phyloP scores from a whole-genome alignment of 2,113 vertebrate genomes.

The Rhegmatorhina hoffmannsi region DNA sequence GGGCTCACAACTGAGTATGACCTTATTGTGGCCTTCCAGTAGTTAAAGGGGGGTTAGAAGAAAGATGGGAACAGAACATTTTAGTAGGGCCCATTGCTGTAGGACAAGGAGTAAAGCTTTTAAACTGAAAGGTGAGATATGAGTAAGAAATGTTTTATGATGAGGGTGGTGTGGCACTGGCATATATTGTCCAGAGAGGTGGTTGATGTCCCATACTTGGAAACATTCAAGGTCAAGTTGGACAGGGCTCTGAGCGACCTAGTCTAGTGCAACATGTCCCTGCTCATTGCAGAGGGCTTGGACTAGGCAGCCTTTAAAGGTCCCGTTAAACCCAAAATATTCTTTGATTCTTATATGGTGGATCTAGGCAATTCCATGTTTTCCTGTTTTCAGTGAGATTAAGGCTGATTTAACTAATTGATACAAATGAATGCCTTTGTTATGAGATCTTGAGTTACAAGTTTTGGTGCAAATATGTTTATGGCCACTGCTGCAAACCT shows the following conservation, averaged over 20 bases:
- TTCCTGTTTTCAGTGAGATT: neutral
- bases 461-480: neutral
- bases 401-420: neutral
- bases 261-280: neutral
- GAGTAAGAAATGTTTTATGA: neutral
- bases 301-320: neutral
- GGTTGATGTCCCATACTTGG: neutral
- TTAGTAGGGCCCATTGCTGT: neutral
- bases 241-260: neutral
- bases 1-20: fast-evolving
- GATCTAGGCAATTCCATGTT: neutral
- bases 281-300: fast-evolving
- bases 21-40: fast-evolving
- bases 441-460: neutral
- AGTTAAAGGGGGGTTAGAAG: neutral
- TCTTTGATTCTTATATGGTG: neutral
- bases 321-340: neutral
- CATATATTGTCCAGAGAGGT: neutral
- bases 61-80: neutral
- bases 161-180: neutral
- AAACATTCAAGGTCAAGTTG: neutral
- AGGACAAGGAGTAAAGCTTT: neutral
- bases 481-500: neutral
- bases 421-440: neutral
- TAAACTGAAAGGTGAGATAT: too few relatives aligned